A percentile compares a stretch with the other conserved stretches of the same genome.
These are phyloP conservation scores for Zonotrichia leucophrys DNA, from an alignment of 2,113 vertebrate genomes.

Conservation along the genomic window DNA sequence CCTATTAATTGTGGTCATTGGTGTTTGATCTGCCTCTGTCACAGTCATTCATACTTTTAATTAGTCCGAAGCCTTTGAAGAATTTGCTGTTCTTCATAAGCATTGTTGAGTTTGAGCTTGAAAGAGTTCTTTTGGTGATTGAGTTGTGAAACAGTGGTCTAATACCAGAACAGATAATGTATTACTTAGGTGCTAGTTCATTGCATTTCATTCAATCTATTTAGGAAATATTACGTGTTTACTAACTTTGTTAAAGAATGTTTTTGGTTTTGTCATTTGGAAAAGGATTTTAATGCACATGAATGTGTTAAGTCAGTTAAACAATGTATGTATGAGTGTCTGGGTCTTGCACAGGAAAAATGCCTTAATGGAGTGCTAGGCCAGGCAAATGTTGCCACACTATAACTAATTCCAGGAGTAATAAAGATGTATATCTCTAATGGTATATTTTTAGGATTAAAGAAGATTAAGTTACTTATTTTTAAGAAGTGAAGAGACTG, in stretches of 20 bases:
- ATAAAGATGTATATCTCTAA: not conserved
- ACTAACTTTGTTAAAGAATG: not conserved
- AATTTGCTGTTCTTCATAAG: not conserved
- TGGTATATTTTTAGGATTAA: constrained; percentile 43
- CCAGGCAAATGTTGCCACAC: not conserved
- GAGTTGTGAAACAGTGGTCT: not conserved
- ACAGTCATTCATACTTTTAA: not conserved
- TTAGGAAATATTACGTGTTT: not conserved
- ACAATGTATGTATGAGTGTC: not conserved
- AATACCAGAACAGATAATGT: not conserved
- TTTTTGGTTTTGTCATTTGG: not conserved
- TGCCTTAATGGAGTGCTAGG: constrained; percentile 9
- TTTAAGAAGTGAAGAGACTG: not conserved
- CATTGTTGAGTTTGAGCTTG: not conserved
- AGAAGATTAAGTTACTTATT: not conserved
- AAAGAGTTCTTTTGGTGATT: not conserved
- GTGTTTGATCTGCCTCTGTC: not conserved
- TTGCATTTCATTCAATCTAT: not conserved
- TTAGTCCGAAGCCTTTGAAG: not conserved
- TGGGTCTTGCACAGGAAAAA: not conserved
- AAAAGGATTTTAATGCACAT: not conserved
- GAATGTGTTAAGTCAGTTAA: not conserved
- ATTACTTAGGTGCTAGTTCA: not conserved
- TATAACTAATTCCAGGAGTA: not conserved
- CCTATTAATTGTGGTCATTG: not conserved